Evolutionary conservation across 2,888 invertebrate species (phyloP).

Genomic region (Troilus luridus): DNA sequence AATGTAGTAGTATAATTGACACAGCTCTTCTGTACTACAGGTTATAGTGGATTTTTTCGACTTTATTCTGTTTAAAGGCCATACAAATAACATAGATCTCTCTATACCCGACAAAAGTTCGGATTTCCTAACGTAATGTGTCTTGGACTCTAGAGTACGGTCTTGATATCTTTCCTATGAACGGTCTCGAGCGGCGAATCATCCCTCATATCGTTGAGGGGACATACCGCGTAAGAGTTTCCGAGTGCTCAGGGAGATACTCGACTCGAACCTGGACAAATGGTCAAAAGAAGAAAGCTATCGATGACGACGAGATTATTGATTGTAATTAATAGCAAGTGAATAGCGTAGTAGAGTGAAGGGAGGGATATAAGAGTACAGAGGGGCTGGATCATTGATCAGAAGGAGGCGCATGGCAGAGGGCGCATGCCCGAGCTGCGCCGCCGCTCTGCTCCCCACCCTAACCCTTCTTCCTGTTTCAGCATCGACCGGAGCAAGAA

Average conservation of each 20-base stretch:
- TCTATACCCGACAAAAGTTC: background rate
- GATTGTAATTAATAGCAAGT: constrained; percentile 59
- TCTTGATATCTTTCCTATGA: background rate
- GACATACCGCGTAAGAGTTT: background rate
- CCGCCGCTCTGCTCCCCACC: constrained; percentile 53
- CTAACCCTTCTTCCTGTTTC: constrained; percentile 63
- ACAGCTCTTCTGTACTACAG: constrained; percentile 16
- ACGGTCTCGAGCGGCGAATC: background rate
- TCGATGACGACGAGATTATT: constrained; percentile 37
- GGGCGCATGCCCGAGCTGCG: constrained; percentile 61
- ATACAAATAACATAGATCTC: background rate
- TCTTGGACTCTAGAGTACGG: background rate
- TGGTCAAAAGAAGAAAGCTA: background rate
- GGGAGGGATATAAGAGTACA: constrained; percentile 60
- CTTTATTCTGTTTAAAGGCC: background rate
- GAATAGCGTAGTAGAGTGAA: constrained; percentile 54
- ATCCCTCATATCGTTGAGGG: background rate
- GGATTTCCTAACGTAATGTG: background rate
- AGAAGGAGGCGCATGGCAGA: constrained; percentile 55
- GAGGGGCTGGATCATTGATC: constrained; percentile 64
- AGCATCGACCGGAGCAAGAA: constrained; percentile 63
- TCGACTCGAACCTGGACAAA: background rate
- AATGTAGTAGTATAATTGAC: background rate
- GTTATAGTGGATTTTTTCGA: background rate
- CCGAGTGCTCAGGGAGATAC: background rate